Percentiles rank a stretch among this genome's conserved stretches.
phyloP scores from a whole-genome alignment of 2,797 vertebrate genomes.

The Botia kubotai region DNA sequence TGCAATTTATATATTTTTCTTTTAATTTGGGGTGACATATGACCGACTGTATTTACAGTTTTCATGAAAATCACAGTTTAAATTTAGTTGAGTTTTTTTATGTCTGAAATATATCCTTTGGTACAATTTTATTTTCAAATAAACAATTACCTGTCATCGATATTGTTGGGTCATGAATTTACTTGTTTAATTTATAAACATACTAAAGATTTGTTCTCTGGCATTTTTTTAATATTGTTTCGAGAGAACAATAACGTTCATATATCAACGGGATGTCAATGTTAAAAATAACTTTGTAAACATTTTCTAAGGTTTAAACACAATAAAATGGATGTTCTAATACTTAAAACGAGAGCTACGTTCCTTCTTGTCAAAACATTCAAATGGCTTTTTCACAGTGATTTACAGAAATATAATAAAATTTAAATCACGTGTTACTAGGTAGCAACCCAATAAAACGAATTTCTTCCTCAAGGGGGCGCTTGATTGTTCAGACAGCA shows the following conservation, averaged over 20 bases:
- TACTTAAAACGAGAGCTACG: no score
- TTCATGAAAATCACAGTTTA: not conserved
- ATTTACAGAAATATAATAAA: not conserved
- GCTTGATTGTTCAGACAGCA: not conserved
- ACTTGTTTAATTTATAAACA: not conserved
- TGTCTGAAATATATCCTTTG: slow-evolving; percentile 10
- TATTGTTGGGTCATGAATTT: not conserved
- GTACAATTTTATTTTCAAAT: slow-evolving; percentile 12
- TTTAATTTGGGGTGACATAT: slow-evolving; percentile 21
- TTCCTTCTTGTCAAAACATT: no score
- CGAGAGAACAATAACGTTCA: no score
- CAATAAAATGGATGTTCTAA: no score
- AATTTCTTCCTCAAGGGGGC: not conserved
- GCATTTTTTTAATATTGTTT: not conserved
- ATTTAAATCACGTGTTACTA: no score
- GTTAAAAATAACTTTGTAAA: no score
- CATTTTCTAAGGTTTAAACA: no score
- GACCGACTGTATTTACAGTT: slow-evolving; percentile 33
- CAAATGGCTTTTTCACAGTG: no score
- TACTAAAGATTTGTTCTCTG: not conserved
- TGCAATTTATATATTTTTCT: not conserved
- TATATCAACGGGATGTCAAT: no score
- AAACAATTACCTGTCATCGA: slow-evolving; percentile 8
- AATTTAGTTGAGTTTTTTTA: not conserved
- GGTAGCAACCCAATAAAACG: accelerated